Conservation (phyloP, 2,797 vertebrate species). For the Enteromius paludinosus region DNA sequence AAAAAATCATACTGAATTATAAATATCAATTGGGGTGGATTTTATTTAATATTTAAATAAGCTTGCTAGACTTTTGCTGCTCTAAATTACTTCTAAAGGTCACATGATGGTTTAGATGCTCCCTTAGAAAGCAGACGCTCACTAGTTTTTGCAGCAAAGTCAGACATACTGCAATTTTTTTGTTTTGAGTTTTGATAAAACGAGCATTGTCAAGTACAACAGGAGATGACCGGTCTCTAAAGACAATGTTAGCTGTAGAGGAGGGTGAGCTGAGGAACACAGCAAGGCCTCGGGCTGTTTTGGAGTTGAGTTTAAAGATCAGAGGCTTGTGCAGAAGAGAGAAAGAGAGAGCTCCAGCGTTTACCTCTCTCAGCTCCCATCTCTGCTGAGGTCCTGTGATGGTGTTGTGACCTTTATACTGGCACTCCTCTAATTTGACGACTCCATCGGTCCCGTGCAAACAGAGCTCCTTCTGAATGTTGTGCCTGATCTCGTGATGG, state of each 20-base stretch:
- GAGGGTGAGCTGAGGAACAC: not conserved
- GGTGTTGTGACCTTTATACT: constrained; percentile 85
- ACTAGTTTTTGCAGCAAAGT: not conserved
- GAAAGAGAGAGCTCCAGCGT: constrained; percentile 27
- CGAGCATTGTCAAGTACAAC: not conserved
- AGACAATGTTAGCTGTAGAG: constrained; percentile 2
- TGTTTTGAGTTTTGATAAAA: not conserved
- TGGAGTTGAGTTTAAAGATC: constrained; percentile 11
- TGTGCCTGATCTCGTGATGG: constrained; percentile 92
- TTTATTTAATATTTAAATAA: not conserved
- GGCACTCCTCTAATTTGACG: constrained; percentile 86
- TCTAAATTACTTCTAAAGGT: not conserved
- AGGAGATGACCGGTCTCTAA: constrained; percentile 17
- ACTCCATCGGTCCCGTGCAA: constrained; percentile 81
- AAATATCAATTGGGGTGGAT: not conserved
- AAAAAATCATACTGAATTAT: not conserved
- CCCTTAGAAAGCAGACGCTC: not conserved
- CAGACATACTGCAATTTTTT: not conserved
- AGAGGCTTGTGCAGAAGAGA: not conserved
- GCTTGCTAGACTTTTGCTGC: not conserved
- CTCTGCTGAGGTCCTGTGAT: constrained; percentile 82
- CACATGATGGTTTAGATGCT: not conserved
- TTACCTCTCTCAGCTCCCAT: constrained; percentile 92
- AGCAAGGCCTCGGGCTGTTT: not conserved
- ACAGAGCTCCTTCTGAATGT: constrained; percentile 96